Evolutionary conservation across 2,797 vertebrate genomes (phyloP).

Genomic region (Lepilemur ruficaudatus): DNA sequence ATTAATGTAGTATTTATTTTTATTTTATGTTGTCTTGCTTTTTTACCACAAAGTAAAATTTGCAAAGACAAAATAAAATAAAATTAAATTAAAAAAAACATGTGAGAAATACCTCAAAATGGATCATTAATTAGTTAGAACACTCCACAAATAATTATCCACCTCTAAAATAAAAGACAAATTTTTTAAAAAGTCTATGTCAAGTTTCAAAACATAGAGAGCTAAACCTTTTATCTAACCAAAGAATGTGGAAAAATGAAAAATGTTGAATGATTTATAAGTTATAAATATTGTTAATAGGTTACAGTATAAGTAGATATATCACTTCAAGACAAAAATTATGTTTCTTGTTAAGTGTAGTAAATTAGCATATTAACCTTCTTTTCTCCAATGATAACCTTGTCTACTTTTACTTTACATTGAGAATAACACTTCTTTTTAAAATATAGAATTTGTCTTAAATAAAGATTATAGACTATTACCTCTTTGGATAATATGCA

Average conservation of each 20-base stretch:
- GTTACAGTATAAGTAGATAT: not conserved
- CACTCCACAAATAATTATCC: not conserved
- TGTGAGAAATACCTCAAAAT: conserved; percentile 4
- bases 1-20: conserved; percentile 1
- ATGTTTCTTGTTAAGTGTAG: not conserved
- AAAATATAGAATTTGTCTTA: not conserved
- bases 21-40: conserved; percentile 40
- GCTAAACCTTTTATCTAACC: not conserved
- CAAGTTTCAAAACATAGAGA: not conserved
- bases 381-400: not conserved
- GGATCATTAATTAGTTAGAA: not conserved
- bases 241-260: not conserved
- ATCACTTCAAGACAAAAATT: conserved; percentile 20
- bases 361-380: not conserved
- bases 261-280: not conserved
- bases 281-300: not conserved
- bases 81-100: not conserved
- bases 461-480: not conserved
- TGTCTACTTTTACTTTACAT: not conserved
- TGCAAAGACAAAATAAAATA: conserved; percentile 12
- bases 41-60: not conserved
- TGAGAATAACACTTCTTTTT: not conserved
- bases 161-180: not conserved
- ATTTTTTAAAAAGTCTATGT: not conserved
- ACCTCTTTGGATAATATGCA: not conserved